Base-by-base conservation (phyloP, 2,113 vertebrate species). In the Macroglossus sobrinus region DNA sequence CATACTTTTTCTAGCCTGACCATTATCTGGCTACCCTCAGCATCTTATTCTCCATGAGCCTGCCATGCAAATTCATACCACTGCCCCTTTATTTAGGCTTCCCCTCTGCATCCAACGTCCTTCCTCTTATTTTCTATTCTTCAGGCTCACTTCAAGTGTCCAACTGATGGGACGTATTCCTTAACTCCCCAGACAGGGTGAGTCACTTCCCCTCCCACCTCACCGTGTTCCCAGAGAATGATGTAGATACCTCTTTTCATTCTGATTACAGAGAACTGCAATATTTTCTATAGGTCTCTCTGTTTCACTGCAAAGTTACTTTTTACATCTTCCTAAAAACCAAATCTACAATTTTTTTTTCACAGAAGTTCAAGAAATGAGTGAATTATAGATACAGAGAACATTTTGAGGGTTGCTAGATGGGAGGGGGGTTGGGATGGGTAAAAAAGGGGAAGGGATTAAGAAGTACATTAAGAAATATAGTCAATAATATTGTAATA, bases 241-340 rank as follows among this genome's bases (percentile, higher is more conserved):
- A 1, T 35, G 2, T 2, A 69, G 12, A 72, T 18, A 50, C 6
- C 1, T 71, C 24, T n/a, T 12, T 24, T 1, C 7, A 6, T 2
- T n/a, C n/a, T 40, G 30, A 69, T 1, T 12, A 38, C 18, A 85
- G 12, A 63, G 13, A 5, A 15, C 63, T 19, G 0, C 0, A 5
- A 10, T 66, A 16, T 8, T 26, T 71, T 72, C 50, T 26, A 30
- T 11, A 53, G 18, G 12, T 78, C 19, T 55, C 15, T 79, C 33
- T 89, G 16, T 55, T 75, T 91, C 72, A 93, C 30, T 18, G 57
- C 12, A 66, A 43, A 68, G 26, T 86, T 82, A 59, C 8, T 72
- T 89, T 85, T 91, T 35, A 21, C 5, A 72, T 14, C 33, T 57
- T 64, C 22, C 13, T 84, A n/a, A 5, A 53, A 53, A 63, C 21